Percentiles rank a stretch among this genome's conserved stretches.
Conservation (phyloP, 2,888 invertebrate genomes). For the Odontocolon sp. region DNA sequence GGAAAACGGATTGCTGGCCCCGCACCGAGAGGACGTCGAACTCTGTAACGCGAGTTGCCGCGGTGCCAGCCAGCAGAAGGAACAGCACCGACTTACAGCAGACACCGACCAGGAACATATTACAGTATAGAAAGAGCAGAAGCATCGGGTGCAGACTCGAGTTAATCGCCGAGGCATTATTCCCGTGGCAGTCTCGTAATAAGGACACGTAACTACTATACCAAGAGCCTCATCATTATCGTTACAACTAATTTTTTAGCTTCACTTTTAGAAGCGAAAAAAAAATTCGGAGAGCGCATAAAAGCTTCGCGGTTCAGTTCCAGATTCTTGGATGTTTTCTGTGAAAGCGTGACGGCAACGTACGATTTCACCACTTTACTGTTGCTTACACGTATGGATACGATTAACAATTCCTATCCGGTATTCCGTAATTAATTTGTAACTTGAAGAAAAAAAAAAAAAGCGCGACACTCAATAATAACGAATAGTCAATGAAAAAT, state of each 20-base stretch:
- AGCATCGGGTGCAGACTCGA: constrained; percentile 23
- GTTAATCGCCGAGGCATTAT: constrained; percentile 36
- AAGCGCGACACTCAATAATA: too few species aligned
- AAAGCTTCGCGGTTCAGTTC: not conserved
- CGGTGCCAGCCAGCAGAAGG: constrained; percentile 2
- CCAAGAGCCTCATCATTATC: not conserved
- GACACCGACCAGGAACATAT: constrained; percentile 22
- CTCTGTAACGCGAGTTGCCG: constrained; percentile 41
- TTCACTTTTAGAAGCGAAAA: too few species aligned
- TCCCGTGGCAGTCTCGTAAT: constrained; percentile 1
- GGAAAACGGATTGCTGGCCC: constrained; percentile 8
- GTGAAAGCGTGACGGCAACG: constrained; percentile 70
- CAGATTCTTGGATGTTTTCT: constrained; percentile 46
- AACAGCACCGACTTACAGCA: too few species aligned
- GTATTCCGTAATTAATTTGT: constrained; percentile 48
- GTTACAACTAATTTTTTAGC: not conserved
- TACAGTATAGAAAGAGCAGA: constrained; percentile 13
- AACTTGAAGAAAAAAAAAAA: too few species aligned
- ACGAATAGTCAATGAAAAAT: too few species aligned
- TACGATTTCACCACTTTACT: constrained; percentile 51
- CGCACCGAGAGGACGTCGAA: constrained; percentile 51
- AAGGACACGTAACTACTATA: not conserved
- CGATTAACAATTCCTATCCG: constrained; percentile 39
- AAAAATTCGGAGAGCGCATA: not conserved
- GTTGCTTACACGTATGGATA: constrained; percentile 42